phyloP scores from a whole-genome alignment of 2,113 vertebrate species.

The Mungos mungo region DNA sequence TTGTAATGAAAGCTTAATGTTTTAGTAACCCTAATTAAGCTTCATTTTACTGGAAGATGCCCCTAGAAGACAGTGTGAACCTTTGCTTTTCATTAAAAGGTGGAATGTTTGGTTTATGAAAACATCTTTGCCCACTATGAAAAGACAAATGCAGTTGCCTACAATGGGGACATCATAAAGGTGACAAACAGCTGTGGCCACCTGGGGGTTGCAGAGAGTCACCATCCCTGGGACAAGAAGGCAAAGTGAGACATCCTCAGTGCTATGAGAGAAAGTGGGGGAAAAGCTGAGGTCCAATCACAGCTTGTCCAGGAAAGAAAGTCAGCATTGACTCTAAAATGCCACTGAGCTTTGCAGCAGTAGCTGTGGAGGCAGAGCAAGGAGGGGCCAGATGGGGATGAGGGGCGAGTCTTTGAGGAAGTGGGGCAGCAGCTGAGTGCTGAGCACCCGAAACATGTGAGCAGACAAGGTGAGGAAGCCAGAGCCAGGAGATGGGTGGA shows the following conservation, averaged over 20 bases:
- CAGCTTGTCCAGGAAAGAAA: neutral
- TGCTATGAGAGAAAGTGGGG: neutral
- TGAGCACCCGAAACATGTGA: neutral
- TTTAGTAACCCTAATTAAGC: neutral
- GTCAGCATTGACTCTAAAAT: neutral
- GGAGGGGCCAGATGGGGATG: neutral
- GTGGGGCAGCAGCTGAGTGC: neutral
- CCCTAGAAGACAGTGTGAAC: neutral
- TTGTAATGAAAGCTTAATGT: neutral
- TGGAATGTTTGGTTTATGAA: neutral
- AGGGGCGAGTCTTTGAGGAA: neutral
- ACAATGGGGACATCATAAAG: neutral
- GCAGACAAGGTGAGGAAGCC: neutral
- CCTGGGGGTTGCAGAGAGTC: neutral
- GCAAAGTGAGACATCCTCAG: neutral
- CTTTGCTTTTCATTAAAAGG: neutral
- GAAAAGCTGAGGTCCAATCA: neutral
- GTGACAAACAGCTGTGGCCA: neutral
- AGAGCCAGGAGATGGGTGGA: neutral
- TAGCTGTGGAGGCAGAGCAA: neutral
- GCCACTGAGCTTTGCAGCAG: neutral
- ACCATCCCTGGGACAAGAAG: neutral
- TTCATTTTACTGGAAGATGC: neutral
- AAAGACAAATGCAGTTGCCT: neutral
- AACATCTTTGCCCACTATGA: neutral